These are phyloP conservation scores for Eudemis profundana DNA, from an alignment of 2,888 invertebrate species.

Conservation along the genomic window DNA sequence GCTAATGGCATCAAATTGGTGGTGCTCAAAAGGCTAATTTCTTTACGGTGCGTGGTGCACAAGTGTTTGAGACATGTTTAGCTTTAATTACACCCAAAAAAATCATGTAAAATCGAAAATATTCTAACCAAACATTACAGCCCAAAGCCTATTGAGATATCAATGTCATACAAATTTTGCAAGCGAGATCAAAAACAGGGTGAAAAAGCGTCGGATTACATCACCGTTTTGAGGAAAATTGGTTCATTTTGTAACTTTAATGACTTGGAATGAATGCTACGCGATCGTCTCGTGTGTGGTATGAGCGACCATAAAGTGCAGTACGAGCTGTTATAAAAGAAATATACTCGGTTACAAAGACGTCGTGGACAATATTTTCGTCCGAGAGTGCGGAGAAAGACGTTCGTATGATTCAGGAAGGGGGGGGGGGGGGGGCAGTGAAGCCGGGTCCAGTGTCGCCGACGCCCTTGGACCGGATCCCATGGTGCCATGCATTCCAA, in stretches of 20 bases:
- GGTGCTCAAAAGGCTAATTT: not conserved
- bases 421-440: too few species aligned
- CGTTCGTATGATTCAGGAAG: not conserved
- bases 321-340: conserved; percentile 10
- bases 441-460: too few species aligned
- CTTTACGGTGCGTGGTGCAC: conserved; percentile 14
- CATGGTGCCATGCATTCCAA: too few species aligned
- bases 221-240: not conserved
- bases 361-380: not conserved
- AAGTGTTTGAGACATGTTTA: conserved; percentile 13
- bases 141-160: conserved; percentile 5
- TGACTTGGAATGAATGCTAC: conserved; percentile 8
- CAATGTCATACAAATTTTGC: conserved; percentile 10
- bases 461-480: too few species aligned
- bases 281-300: conserved; percentile 13
- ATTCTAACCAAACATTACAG: conserved; percentile 7
- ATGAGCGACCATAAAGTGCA: conserved; percentile 11
- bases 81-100: conserved; percentile 6
- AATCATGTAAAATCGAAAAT: not conserved
- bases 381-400: conserved; percentile 1
- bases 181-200: conserved; percentile 11
- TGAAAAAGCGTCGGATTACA: conserved; percentile 6
- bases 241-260: too few species aligned
- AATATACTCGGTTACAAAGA: not conserved
- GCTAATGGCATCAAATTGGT: not conserved